Base-by-base conservation (phyloP, 2,888 invertebrate genomes). In the Cryptocheilus praepositus region DNA sequence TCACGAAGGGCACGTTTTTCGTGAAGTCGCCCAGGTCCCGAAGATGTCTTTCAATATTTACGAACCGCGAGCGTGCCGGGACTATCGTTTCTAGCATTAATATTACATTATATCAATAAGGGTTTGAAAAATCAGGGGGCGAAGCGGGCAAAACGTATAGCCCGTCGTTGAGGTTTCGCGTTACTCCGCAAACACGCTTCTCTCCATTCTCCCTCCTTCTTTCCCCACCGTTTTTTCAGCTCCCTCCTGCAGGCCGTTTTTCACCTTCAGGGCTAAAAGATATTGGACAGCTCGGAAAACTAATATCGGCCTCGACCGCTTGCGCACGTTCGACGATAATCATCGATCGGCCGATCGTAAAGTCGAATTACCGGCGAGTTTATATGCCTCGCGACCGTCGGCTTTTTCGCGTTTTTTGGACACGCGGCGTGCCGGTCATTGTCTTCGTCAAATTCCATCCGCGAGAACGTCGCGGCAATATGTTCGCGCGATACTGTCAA, bases 181-280 rank as follows among this genome's bases (percentile, higher is more conserved):
- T 88, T 88, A 84, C 88, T 85, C 76, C 80, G 86, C 87, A 88
- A 88, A 88, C 83, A 87, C 79, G 74, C 67, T 61, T 70, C 56
- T 36, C 36, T 36, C 8, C n/a, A n/a, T 16, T 64, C 70, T 66
- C 59, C 65, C 44, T 72, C 70, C 70, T 76, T 77, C 25, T 25
- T 2, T 5, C 25, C 25, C 25, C 3, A 3, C 5, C 74, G 72
- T 74, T 74, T 76, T 72, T 68, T 65, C 68, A 58, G 49, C 71
- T 58, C 55, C 58, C 49, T 65, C 36, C 8, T 11, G 36, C 36
- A 36, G 1, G 36, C 28, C 80, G 77, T 79, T 77, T 79, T 76
- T 79, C 76, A 79, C 79, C 79, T 79, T 67, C 69, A 44, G 49
- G 79, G 79, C 79, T 68, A 77, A 71, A 64, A 71, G 79, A 77